Base-by-base conservation (phyloP, 2,888 invertebrate species). In the Chaitophorus viminalis region DNA sequence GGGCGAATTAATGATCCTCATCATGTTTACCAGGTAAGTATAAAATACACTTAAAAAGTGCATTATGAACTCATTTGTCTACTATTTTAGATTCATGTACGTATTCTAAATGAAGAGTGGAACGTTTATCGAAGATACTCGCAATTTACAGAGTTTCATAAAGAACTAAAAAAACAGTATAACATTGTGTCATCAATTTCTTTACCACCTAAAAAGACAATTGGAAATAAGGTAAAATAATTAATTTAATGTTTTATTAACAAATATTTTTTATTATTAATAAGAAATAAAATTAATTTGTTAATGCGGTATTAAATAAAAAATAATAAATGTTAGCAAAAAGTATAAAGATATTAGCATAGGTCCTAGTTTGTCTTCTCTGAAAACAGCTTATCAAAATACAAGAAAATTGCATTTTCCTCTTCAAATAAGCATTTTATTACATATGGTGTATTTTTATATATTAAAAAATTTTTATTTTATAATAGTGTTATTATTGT, bases 71-170 rank as follows among this genome's bases (percentile, higher is more conserved):
- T 25, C 18, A 36, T 46, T n/a, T 29, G 31, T 74, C 29, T 78
- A 65, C 82, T 33, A 85, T 82, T 68, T 74, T 90, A 96, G 95
- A 94, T 96, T 90, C 96, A 95, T 90, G 91, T 97, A 68, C 94
- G 96, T 90, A 95, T 97, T 83, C 94, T 95, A 77, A 94, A 95
- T 90, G 97, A 97, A 90, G 98, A 98, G 91, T 98, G 98, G 98
- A 97, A 97, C 91, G 95, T 98, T n/a, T 97, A 97, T 91, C 94
- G 98, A 90, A 94, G 99, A 90, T 99, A 98, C 91, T 95, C 97
- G 14, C 98, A 98, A 91, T 98, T 99, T 92, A 94, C 97, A 91
- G 94, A 95, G 89, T 92, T 98, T 52, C 97, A 98, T 91, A 94
- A 94, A 89, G 95, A 95, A 90, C 92, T 98, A 74, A 96, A 95